Percentiles rank a stretch among this genome's conserved stretches.
phyloP scores from a whole-genome alignment of 1,140 invertebrate species.

The Aphis gossypii region DNA sequence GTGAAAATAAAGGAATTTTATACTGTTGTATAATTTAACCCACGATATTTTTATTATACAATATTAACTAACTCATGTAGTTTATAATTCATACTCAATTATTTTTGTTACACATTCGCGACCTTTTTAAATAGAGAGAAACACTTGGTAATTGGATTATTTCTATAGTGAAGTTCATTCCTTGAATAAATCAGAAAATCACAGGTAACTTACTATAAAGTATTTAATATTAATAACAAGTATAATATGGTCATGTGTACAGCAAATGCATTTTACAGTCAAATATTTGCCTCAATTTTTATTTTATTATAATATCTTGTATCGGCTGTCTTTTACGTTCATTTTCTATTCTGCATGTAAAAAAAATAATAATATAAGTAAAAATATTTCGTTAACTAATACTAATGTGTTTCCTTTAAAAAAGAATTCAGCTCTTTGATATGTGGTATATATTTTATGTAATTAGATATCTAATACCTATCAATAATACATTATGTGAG shows the following conservation, averaged over 20 bases:
- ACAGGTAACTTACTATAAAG: neutral
- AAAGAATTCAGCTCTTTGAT: neutral
- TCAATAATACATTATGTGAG: neutral
- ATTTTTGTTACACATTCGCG: neutral
- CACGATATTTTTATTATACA: neutral
- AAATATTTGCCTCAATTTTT: neutral
- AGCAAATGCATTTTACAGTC: neutral
- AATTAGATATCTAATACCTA: neutral
- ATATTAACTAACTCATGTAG: neutral
- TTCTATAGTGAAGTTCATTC: neutral
- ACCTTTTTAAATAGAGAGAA: neutral
- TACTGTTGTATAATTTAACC: neutral
- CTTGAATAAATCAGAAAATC: neutral
- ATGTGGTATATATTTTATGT: neutral
- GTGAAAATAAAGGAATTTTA: neutral
- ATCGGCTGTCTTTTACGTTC: neutral
- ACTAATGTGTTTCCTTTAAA: neutral
- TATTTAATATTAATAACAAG: neutral
- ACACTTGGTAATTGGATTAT: neutral
- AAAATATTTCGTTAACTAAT: too few relatives aligned
- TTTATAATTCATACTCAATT: constrained; percentile 6
- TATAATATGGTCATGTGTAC: neutral
- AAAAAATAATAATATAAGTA: too few relatives aligned
- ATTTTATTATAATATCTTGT: neutral
- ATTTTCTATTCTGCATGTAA: neutral